Base-by-base conservation (phyloP, 2,888 invertebrate genomes). In the Stenodera caucasica region DNA sequence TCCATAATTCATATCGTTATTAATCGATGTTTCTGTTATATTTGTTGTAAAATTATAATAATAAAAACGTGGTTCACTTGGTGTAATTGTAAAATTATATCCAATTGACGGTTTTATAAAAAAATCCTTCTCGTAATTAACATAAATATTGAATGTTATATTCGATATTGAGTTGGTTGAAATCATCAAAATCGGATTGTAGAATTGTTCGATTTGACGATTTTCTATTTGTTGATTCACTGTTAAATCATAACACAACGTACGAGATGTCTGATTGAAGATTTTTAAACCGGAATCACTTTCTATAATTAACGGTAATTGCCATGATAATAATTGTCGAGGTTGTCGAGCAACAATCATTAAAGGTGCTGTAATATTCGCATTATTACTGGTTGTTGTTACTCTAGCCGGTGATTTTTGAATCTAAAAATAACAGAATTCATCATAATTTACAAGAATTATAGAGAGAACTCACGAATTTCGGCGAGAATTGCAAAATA, bases 271-370 rank as follows among this genome's bases (percentile, higher is more conserved):
- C 66, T 83, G 82, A 49, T 80, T 81, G 75, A 85, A 86, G 66
- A 82, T 80, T 51, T 82, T 81, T 14, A 78, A 68, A 5, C 79
- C 78, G 14, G 68, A 70, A 35, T 72, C 70, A n/a, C 76, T 81
- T 55, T 84, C 84, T 0, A 90, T 84, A 57, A 85, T 72, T 71
- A 90, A 82, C 0, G 93, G 93, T 23, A 94, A 81, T 74, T 90
- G 88, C 92, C 92, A 94, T 0, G 92, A 92, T 60, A 91, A 80
- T 9, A 92, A 87, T 53, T 89, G 88, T 77, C 86, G 86, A 66
- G 88, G 88, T 75, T 92, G 90, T 50, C 89, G 81, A 0, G 90
- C 89, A 0, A 91, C 91, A 61, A 92, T 85, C 72, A 92, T 85
- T 5, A 92, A 79, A 0, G 93, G 92, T 64, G 82, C 84, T 0